phyloP scores from a whole-genome alignment of 1,140 invertebrate genomes.

The Formica selysi region DNA sequence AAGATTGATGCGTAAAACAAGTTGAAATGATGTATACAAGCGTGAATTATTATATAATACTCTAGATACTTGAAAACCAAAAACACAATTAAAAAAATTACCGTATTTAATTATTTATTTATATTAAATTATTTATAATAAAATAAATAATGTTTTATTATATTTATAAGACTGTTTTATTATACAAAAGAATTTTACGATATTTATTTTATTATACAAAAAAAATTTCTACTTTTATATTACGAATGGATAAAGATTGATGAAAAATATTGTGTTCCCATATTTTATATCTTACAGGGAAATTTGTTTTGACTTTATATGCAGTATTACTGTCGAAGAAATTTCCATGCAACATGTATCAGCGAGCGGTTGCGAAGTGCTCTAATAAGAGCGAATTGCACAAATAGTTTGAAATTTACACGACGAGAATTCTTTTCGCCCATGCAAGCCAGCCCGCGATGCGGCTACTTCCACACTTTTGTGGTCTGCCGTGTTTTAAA shows the following conservation, averaged over 20 bases:
- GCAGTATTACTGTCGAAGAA: background rate
- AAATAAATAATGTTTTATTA: too few relatives aligned
- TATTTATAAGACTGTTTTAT: too few relatives aligned
- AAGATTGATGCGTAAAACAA: background rate
- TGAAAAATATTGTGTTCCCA: background rate
- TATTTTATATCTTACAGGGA: background rate
- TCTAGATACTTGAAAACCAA: background rate
- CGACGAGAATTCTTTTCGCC: constrained; percentile 38
- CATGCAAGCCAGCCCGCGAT: constrained; percentile 8
- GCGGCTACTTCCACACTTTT: constrained; percentile 29
- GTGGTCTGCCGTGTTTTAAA: constrained; percentile 56
- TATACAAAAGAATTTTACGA: background rate
- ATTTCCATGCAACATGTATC: background rate
- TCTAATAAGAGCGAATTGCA: constrained; percentile 51
- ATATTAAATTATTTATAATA: too few relatives aligned
- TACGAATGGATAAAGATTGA: background rate
- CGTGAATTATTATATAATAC: background rate
- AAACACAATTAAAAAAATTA: too few relatives aligned
- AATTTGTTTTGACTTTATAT: constrained; percentile 5
- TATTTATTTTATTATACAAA: background rate
- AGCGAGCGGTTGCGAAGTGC: background rate
- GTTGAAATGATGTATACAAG: background rate
- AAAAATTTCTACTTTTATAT: background rate
- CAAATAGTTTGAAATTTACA: constrained; percentile 58
- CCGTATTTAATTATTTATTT: background rate